Percentiles rank a stretch among this genome's conserved stretches.
These are phyloP conservation scores for Mystacides longicornis DNA, from an alignment of 2,888 invertebrate species.

Conservation along the genomic window DNA sequence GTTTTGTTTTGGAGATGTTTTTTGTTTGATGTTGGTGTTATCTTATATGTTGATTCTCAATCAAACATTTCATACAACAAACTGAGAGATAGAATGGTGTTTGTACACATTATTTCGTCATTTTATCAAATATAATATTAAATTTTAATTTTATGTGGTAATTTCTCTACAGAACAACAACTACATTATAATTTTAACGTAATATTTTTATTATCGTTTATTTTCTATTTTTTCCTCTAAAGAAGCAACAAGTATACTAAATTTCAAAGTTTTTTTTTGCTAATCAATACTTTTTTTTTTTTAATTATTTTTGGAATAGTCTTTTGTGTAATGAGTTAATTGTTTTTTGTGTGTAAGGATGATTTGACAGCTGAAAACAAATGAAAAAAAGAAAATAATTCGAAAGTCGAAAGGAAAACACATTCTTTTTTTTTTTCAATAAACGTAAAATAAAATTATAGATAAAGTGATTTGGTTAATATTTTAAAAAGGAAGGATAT, in stretches of 20 bases:
- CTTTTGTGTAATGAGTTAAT: constrained; percentile 1
- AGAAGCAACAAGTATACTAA: background rate
- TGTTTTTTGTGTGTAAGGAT: constrained; percentile 1
- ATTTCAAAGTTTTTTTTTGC: background rate
- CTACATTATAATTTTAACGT: background rate
- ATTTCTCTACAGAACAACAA: too few species aligned
- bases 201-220: background rate
- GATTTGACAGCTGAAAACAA: background rate
- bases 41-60: too few species aligned
- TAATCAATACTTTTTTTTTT: background rate
- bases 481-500: too few species aligned
- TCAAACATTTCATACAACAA: too few species aligned
- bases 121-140: background rate
- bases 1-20: too few species aligned
- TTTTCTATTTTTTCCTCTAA: background rate
- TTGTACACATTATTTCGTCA: background rate
- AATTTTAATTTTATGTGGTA: too few species aligned
- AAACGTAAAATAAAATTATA: background rate
- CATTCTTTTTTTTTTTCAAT: background rate
- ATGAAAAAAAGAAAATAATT: background rate
- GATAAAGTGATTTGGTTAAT: background rate
- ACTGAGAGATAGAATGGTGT: background rate
- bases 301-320: background rate
- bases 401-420: background rate
- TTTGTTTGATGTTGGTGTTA: too few species aligned